Evolutionary conservation across 2,888 invertebrate genomes (phyloP), one percentile per base, ranked within the genome.

Genomic region (Horisme vitalbata): DNA sequence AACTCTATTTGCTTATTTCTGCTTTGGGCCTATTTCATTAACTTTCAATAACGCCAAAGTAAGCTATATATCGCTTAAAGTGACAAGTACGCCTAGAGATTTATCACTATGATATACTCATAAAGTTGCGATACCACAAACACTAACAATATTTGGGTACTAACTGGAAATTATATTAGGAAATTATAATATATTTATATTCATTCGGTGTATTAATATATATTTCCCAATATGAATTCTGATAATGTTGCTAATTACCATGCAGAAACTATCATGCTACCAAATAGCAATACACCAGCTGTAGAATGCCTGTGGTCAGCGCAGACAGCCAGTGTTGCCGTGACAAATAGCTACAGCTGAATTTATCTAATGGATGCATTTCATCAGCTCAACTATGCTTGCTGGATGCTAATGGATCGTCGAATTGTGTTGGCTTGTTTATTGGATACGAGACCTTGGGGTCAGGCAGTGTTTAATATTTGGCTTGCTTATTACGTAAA

Each of bases 301-400:
- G 41, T 33, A 35, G n/a, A n/a, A 26, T 35, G 24, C 27, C 30
- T 34, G 20, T 18, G 38, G 52, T 44, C 14, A n/a, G 13, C 11
- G 11, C 41, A 18, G 24, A 31, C 21, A 38, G 44, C 37, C 9
- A 37, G 31, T 26, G 37, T 37, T 26, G 34, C 38, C 21, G 41
- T 49, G 50, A 54, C 35, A 35, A 45, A 54, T 45, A 27, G 41
- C 27, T 12, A 24, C 41, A 20, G 33, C 27, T 35, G 50, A 41
- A 47, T 41, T 41, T 30, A 47, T 46, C 45, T 53, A 49, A 34
- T 44, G 31, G 21, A 37, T 35, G 33, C 38, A 30, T 33, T 41
- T 43, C 45, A 52, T 45, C 48, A 32, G 45, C 32, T 31, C 11
- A 20, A 32, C 32, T 37, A 37, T 44, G 18, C 20, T 43, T n/a